These are phyloP conservation scores for Panthera tigris DNA, from an alignment of 2,113 vertebrate genomes.

Conservation along the genomic window DNA sequence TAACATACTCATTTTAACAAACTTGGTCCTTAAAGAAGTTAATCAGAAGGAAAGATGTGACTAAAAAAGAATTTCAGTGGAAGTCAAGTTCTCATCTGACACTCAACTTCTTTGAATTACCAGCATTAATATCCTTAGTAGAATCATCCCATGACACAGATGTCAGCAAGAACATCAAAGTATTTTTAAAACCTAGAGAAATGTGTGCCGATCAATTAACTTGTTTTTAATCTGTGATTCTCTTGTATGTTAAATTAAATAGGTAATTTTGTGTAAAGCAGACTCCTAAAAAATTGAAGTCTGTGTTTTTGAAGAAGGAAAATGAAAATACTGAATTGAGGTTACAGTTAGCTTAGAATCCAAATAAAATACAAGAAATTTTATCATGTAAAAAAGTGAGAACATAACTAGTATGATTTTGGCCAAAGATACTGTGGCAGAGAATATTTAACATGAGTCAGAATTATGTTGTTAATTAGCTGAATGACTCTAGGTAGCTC, in stretches of 20 bases:
- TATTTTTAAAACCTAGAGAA: background rate
- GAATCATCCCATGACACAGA: background rate
- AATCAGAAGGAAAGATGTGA: background rate
- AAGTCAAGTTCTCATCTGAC: background rate
- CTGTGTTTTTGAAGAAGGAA: background rate
- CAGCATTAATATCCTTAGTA: background rate
- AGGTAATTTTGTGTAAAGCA: background rate
- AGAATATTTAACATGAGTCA: background rate
- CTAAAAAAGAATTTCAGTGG: background rate
- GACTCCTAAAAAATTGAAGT: background rate
- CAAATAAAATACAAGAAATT: background rate
- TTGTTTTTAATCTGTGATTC: background rate
- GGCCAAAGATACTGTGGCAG: background rate
- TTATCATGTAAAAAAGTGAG: background rate
- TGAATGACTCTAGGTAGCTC: background rate
- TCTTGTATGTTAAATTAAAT: background rate
- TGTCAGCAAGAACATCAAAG: background rate
- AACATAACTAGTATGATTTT: background rate
- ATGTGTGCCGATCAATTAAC: background rate
- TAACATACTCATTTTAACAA: background rate
- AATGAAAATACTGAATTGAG: slow-evolving; percentile 3
- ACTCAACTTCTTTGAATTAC: background rate
- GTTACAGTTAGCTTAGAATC: background rate
- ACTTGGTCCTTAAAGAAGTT: background rate
- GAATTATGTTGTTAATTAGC: background rate